A percentile compares a stretch with the other conserved stretches of the same genome.
These are phyloP conservation scores for Felis catus DNA, from an alignment of 2,113 vertebrate species.

Conservation along the genomic window F.catus_Fca126_mat1.0 CM031413.1:56165001-56165500, in stretches of 20 bases:
- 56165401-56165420: no score
- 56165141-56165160: no score
- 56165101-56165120: neutral
- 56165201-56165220: neutral
- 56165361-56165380: neutral
- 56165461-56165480: fast-evolving
- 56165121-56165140: fast-evolving
- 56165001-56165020: neutral
- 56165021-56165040: neutral
- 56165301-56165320: neutral
- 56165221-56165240: neutral
- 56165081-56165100: neutral
- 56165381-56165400: fast-evolving
- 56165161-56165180: neutral
- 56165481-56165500: neutral
- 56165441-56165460: neutral
- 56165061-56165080: neutral
- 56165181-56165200: neutral
- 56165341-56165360: no score
- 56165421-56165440: fast-evolving
- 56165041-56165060: neutral
- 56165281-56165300: neutral
- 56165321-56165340: neutral
- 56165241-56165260: no score
- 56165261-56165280: neutral